Percentiles rank a stretch among this genome's conserved stretches.
Evolutionary conservation across 2,888 invertebrate genomes (phyloP).

Genomic region (Creontiades dilutus): DNA sequence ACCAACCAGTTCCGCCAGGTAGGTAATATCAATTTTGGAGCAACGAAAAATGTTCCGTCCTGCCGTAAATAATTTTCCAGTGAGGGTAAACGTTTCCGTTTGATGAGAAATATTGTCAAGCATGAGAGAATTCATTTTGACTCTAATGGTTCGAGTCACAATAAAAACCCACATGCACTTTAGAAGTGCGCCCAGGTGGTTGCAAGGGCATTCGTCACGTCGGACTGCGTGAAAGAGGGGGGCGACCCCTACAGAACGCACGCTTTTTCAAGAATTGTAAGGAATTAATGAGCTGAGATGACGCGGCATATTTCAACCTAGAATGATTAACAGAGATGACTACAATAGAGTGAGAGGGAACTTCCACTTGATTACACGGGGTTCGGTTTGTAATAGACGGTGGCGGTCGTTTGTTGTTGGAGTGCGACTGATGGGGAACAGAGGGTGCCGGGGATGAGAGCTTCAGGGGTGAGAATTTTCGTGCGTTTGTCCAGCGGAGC

Average conservation of each 20-base stretch:
- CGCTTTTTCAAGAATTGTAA: conserved; percentile 52
- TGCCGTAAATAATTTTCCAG: background rate
- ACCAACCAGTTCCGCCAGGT: too few relatives aligned
- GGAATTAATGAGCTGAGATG: conserved; percentile 69
- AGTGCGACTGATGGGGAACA: background rate
- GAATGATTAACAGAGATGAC: conserved; percentile 65
- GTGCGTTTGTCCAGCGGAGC: conserved; percentile 20
- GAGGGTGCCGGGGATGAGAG: background rate
- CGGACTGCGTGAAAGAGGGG: conserved; percentile 45
- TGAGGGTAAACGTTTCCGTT: conserved; percentile 27
- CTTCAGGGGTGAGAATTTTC: conserved; percentile 34
- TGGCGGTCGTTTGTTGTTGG: conserved; percentile 28
- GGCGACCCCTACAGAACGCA: conserved; percentile 32
- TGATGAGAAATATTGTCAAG: conserved; percentile 29
- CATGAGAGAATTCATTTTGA: conserved; percentile 3
- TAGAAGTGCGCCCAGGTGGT: conserved; percentile 60
- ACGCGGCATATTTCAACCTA: conserved; percentile 61
- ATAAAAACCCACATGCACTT: conserved; percentile 61
- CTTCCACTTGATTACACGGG: conserved; percentile 69
- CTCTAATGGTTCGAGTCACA: conserved; percentile 54
- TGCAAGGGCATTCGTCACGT: conserved; percentile 65
- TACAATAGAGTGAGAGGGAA: conserved; percentile 40
- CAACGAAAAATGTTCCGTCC: background rate
- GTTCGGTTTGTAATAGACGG: conserved; percentile 29
- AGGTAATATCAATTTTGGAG: background rate